These are phyloP conservation scores for Agonum fuliginosum DNA, from an alignment of 2,888 invertebrate species.

Conservation along the genomic window DNA sequence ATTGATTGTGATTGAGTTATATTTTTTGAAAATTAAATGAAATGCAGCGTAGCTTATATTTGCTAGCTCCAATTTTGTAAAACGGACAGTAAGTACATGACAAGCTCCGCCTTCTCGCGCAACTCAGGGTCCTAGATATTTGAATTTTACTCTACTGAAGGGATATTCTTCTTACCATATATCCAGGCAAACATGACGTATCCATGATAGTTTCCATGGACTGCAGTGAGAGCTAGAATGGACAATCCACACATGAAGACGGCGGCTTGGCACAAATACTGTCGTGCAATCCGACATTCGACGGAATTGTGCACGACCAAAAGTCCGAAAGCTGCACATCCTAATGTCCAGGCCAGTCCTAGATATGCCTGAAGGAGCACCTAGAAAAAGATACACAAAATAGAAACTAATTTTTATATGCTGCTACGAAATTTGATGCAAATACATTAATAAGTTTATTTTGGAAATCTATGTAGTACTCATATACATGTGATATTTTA, in stretches of 20 bases:
- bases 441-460: no score
- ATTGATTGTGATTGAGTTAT: no score
- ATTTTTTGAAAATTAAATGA: no score
- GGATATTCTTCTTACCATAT: conserved; percentile 76
- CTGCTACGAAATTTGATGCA: no score
- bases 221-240: conserved; percentile 85
- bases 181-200: conserved; percentile 89
- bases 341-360: conserved; percentile 88
- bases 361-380: conserved; percentile 82
- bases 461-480: no score
- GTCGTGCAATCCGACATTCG: conserved; percentile 89
- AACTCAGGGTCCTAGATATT: no score
- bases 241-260: conserved; percentile 86
- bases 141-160: no score
- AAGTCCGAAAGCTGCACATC: conserved; percentile 87
- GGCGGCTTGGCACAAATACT: conserved; percentile 88
- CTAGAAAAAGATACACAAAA: neutral
- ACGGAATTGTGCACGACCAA: conserved; percentile 88
- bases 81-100: no score
- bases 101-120: no score
- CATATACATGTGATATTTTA: no score
- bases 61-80: no score
- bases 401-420: neutral
- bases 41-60: no score
- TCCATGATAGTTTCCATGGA: conserved; percentile 84